A percentile compares a stretch with the other conserved stretches of the same genome.
These are phyloP conservation scores for Eira barbara DNA, from an alignment of 2,113 vertebrate species.

Conservation along the genomic window DNA sequence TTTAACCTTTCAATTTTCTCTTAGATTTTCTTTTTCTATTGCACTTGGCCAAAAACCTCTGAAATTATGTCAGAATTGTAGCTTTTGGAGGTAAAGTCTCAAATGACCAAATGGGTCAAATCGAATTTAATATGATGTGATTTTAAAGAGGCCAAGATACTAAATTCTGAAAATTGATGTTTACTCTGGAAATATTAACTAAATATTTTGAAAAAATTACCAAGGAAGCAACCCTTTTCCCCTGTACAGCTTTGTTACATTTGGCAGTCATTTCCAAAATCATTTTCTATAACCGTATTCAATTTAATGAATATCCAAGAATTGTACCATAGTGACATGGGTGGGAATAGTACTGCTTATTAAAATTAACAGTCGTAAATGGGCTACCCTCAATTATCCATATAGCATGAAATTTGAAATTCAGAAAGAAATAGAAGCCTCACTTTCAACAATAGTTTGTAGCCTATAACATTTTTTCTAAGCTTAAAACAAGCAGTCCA, in stretches of 20 bases:
- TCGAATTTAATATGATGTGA: conserved; percentile 70
- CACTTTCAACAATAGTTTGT: conserved; percentile 24
- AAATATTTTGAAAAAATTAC: conserved; percentile 69
- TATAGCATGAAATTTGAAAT: neutral
- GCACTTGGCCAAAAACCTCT: conserved; percentile 1
- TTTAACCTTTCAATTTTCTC: conserved; percentile 42
- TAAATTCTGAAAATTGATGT: conserved; percentile 66
- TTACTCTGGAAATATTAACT: conserved; percentile 65
- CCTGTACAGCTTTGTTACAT: conserved; percentile 44
- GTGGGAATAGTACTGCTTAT: neutral
- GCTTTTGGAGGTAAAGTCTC: conserved; percentile 59
- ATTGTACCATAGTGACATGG: neutral
- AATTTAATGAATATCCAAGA: conserved; percentile 34
- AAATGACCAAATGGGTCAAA: conserved; percentile 62
- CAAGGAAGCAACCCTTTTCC: conserved; percentile 54
- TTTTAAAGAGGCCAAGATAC: conserved; percentile 67
- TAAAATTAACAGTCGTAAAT: conserved; percentile 31
- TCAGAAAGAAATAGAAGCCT: neutral
- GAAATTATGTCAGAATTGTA: conserved; percentile 63
- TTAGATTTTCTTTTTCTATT: conserved; percentile 47
- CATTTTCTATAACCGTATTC: conserved; percentile 41
- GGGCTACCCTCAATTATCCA: neutral
- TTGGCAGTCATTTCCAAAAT: conserved; percentile 61
- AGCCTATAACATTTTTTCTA: neutral
- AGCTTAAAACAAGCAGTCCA: neutral